Evolutionary conservation across 1,140 invertebrate genomes (phyloP).

Genomic region (Hesperophylax magnus): DNA sequence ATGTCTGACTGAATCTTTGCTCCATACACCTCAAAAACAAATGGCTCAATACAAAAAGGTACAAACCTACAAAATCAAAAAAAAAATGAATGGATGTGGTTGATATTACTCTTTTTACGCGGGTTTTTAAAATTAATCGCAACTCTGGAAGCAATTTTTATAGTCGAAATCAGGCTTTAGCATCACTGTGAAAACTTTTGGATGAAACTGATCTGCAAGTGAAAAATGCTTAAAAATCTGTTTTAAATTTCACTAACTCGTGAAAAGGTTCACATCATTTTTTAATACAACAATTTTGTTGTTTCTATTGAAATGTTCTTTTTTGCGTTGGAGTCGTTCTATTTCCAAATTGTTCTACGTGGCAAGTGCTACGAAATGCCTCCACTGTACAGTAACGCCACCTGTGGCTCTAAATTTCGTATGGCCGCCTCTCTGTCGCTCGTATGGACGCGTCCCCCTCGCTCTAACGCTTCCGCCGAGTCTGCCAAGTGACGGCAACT

Average conservation of each 20-base stretch:
- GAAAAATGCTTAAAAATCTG: background rate
- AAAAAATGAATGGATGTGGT: background rate
- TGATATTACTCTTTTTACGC: background rate
- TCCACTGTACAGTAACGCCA: conserved; percentile 49
- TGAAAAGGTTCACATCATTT: too few relatives aligned
- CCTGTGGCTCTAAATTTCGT: conserved; percentile 57
- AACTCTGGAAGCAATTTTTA: background rate
- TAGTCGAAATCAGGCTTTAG: conserved; percentile 1
- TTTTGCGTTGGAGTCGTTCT: background rate
- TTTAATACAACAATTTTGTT: too few relatives aligned
- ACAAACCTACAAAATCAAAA: background rate
- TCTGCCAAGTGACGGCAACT: conserved; percentile 1
- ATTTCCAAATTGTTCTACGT: too few relatives aligned
- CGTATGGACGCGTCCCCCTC: conserved; percentile 14
- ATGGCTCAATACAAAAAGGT: conserved; percentile 8
- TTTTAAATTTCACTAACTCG: too few relatives aligned
- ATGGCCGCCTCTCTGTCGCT: conserved; percentile 25
- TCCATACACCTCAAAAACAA: background rate
- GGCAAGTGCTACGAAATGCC: conserved; percentile 16
- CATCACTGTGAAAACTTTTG: background rate
- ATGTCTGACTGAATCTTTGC: conserved; percentile 2
- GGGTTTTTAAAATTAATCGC: background rate
- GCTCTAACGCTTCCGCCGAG: conserved; percentile 15
- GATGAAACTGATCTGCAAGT: background rate
- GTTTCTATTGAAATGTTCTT: background rate